These are phyloP conservation scores for Drosophila tsacasi DNA, from an alignment of 1,140 invertebrate genomes.

Conservation along the genomic window DNA sequence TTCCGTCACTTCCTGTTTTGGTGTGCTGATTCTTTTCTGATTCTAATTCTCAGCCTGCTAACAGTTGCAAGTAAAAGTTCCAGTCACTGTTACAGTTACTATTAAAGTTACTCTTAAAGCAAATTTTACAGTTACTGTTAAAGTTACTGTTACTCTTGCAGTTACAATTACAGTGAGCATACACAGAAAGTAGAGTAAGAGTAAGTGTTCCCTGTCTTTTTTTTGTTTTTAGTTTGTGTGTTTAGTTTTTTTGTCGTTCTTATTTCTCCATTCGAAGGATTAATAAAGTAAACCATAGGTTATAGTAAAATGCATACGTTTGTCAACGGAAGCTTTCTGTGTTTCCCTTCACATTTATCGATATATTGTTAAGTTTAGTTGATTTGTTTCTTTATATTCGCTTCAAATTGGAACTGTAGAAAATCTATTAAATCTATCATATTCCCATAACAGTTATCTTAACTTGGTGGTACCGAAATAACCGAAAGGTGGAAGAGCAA, in stretches of 20 bases:
- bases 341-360: slow-evolving; percentile 30
- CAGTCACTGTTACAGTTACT: slow-evolving; percentile 6
- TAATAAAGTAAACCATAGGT: slow-evolving; percentile 35
- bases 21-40: slow-evolving; percentile 15
- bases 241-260: slow-evolving; percentile 5
- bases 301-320: slow-evolving; percentile 64
- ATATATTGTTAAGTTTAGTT: slow-evolving; percentile 35
- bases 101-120: not conserved
- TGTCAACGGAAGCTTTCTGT: slow-evolving; percentile 64
- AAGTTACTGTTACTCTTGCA: slow-evolving; percentile 1
- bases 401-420: slow-evolving; percentile 63
- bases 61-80: slow-evolving; percentile 9
- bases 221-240: not conserved
- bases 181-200: slow-evolving; percentile 29
- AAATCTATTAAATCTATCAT: slow-evolving; percentile 63
- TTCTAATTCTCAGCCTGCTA: slow-evolving; percentile 14
- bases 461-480: slow-evolving; percentile 72
- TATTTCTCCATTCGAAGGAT: slow-evolving; percentile 25
- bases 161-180: slow-evolving; percentile 39
- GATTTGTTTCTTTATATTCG: slow-evolving; percentile 27
- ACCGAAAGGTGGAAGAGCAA: slow-evolving; percentile 76
- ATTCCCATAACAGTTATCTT: slow-evolving; percentile 55
- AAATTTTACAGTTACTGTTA: slow-evolving; percentile 6
- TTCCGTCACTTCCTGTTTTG: slow-evolving; percentile 17
- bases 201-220: slow-evolving; percentile 31